Evolutionary conservation across 2,797 vertebrate genomes (phyloP), one percentile per base, ranked within the genome.

Genomic region (Lepus oiostolus): DNA sequence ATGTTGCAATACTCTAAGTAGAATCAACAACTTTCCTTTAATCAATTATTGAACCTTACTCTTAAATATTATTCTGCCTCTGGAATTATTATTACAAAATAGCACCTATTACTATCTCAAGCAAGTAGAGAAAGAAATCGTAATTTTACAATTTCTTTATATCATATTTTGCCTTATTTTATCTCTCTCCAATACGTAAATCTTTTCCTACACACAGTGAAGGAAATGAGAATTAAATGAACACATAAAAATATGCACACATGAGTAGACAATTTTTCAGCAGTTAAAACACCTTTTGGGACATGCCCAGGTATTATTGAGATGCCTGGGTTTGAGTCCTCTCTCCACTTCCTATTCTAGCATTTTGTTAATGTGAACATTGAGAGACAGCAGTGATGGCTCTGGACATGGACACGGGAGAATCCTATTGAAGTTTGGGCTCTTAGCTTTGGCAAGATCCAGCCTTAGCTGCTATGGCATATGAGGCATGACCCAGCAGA

Each of bases 1-100:
- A 92, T 97, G 58, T 93, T 87, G 95, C 95, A 93, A 7, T 85
- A 84, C 97, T 97, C 32, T 93, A 96, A 95, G 94, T 96, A 79
- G 83, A 96, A 96, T 96, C 97, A 96, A 22, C 47, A 91, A 96
- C 4, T 82, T 76, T 68, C 84, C 94, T 75, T 47, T 92, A 96
- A 97, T 91, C 42, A 95, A 83, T 97, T 96, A 94, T 8, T 91
- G 12, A 68, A 85, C 28, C 70, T 63, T 92, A 81, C 72, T 96
- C 93, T 96, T 85, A 96, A 80, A 85, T 96, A 91, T 91, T 92
- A 17, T 93, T 96, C 42, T 95, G 50, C 84, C n/a, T 97, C 70
- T 52, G 3, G 2, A 91, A 74, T 96, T 95, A 94, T 58, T 1
- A 0, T 32, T 68, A 71, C 60, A 79, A 88, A 17, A 5, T 35